Evolutionary conservation across 1,140 invertebrate species (phyloP).

Genomic region (Bombyx mandarina): DNA sequence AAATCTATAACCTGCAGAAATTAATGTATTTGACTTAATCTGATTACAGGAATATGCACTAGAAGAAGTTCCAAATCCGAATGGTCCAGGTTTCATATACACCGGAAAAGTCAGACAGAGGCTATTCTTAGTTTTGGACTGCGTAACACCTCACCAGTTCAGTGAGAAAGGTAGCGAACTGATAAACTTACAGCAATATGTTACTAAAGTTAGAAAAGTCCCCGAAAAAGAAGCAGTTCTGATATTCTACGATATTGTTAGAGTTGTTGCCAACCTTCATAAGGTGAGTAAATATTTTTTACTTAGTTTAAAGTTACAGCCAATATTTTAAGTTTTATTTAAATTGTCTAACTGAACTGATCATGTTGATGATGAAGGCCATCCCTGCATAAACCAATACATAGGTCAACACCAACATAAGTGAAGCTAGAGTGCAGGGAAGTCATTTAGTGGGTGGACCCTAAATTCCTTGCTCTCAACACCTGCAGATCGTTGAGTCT

Average conservation of each 20-base stretch:
- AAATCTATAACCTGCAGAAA: no score
- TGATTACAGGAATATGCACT: conserved; percentile 77
- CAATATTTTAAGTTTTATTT: no score
- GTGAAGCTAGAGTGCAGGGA: no score
- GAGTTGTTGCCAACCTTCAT: conserved; percentile 83
- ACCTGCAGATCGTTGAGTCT: no score
- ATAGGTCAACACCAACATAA: no score
- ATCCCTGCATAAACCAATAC: no score
- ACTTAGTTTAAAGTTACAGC: conserved; percentile 1
- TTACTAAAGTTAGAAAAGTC: conserved; percentile 86
- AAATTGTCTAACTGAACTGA: no score
- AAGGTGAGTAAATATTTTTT: conserved; percentile 65
- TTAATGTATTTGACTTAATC: not conserved
- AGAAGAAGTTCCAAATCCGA: conserved; percentile 73
- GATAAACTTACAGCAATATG: conserved; percentile 86
- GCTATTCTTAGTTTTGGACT: conserved; percentile 84
- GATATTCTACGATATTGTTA: conserved; percentile 85
- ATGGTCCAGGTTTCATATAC: conserved; percentile 71
- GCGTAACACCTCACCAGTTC: conserved; percentile 82
- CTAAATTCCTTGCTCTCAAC: no score
- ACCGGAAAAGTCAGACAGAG: conserved; percentile 76
- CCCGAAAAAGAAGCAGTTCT: conserved; percentile 82
- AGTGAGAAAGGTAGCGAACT: conserved; percentile 77
- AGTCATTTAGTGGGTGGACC: no score
- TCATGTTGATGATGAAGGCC: no score